Evolutionary conservation across 2,797 vertebrate genomes (phyloP).

Genomic region (Cheirogaleus major): DNA sequence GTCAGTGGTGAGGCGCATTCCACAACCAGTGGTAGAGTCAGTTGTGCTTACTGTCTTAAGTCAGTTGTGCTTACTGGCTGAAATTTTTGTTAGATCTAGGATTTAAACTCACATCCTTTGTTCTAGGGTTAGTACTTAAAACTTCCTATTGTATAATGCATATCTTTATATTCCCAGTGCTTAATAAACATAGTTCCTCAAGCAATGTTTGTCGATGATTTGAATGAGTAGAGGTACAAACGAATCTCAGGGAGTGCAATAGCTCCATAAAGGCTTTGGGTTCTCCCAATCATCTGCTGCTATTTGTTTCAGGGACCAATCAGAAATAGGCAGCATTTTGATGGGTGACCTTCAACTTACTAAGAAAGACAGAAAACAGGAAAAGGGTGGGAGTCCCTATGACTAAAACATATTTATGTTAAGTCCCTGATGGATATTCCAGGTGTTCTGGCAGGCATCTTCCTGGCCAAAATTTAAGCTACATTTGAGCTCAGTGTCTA

Average conservation of each 20-base stretch:
- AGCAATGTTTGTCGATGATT: neutral
- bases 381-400: neutral
- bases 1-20: neutral
- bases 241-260: neutral
- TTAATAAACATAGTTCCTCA: neutral
- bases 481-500: neutral
- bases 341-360: conserved; percentile 14
- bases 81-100: neutral
- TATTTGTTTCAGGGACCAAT: neutral
- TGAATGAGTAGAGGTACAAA: neutral
- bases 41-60: neutral
- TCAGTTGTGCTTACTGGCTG: neutral
- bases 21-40: neutral
- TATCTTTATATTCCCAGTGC: neutral
- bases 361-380: conserved; percentile 50
- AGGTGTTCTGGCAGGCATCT: neutral
- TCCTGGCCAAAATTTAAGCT: neutral
- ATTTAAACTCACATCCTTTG: neutral
- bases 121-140: neutral
- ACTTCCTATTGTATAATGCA: neutral
- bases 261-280: neutral
- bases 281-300: neutral
- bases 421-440: neutral
- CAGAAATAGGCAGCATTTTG: neutral
- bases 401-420: neutral